Evolutionary conservation across 2,113 vertebrate genomes (phyloP), one percentile per base, ranked within the genome.

Genomic region (Naja naja): DNA sequence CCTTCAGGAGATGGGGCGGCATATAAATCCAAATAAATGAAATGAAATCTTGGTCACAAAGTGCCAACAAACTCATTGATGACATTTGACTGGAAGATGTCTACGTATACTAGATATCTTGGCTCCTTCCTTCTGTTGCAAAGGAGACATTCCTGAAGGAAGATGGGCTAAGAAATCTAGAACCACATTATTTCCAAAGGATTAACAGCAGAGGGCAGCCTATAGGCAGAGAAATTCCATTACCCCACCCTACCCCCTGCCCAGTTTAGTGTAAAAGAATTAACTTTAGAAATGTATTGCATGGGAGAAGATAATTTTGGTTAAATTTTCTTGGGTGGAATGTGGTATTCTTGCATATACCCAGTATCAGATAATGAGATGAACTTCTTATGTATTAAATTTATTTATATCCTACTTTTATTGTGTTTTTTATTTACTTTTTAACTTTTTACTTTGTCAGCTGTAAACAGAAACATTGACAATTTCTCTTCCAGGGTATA

Each of bases 51-150:
- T 98, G 3, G 93, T 85, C 43, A 98, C 96, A 0, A 98, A 98
- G 56, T 98, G 98, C 81, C 98, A 95, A 2, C 97, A 97, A 3
- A 98, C 98, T 52, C 97, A 96, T 87, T 98, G 97, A 81, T 96
- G 98, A 54, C 99, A 97, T 87, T 97, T 95, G 23, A 97, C 93
- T 0, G 47, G 98, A 98, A 23, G 9, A 98, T 98, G 39, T 97
- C 98, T 96, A 98, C 93, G 20, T 98, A 97, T 85, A 98, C 98
- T 20, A 98, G 98, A 96, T 98, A 98, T 81, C 69, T 81, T 64
- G 92, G 95, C 53, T 90, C 94, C 95, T 58, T 91, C 94, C 49
- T 87, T 93, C 69, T 96, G 96, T 90, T 85, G 81, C 45, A 95
- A 55, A 0, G 96, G 93, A 3, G 93, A 92, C 91, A 0, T 95